Conservation (phyloP, 1,140 invertebrate genomes). For the Pseudomyrmex pallidus region DNA sequence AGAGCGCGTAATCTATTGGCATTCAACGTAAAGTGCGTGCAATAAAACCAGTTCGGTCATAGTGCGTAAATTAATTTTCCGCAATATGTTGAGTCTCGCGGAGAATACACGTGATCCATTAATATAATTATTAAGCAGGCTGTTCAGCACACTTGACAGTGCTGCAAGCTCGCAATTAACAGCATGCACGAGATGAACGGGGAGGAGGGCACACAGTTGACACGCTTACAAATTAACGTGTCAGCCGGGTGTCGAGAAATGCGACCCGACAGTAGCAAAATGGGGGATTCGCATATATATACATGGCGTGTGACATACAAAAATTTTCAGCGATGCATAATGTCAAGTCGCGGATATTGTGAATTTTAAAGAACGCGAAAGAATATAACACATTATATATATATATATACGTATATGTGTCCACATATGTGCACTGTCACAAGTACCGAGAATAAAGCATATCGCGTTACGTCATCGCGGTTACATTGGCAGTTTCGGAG, state of each 20-base stretch:
- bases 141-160: slow-evolving; percentile 56
- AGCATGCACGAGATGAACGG: slow-evolving; percentile 52
- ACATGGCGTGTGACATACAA: slow-evolving; percentile 47
- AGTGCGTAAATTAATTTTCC: slow-evolving; percentile 32
- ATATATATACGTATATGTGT: background rate
- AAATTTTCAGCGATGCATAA: slow-evolving; percentile 39
- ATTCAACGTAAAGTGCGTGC: background rate
- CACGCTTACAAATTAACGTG: slow-evolving; percentile 59
- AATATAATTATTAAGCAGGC: slow-evolving; percentile 62
- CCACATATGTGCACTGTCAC: background rate
- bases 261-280: slow-evolving; percentile 41
- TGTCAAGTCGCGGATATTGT: slow-evolving; percentile 28
- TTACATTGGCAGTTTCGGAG: slow-evolving; percentile 21
- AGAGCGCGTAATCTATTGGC: background rate
- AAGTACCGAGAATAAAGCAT: background rate
- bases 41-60: slow-evolving; percentile 29
- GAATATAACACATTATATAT: slow-evolving; percentile 13
- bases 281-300: background rate
- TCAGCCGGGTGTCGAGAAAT: slow-evolving; percentile 50
- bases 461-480: background rate
- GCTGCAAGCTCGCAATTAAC: slow-evolving; percentile 54
- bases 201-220: slow-evolving; percentile 46
- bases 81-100: background rate
- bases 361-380: slow-evolving; percentile 38
- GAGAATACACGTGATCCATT: slow-evolving; percentile 38